Percentiles rank a stretch among this genome's conserved stretches.
Conservation (phyloP, 1,140 invertebrate species). For the Anadara kagoshimensis region DNA sequence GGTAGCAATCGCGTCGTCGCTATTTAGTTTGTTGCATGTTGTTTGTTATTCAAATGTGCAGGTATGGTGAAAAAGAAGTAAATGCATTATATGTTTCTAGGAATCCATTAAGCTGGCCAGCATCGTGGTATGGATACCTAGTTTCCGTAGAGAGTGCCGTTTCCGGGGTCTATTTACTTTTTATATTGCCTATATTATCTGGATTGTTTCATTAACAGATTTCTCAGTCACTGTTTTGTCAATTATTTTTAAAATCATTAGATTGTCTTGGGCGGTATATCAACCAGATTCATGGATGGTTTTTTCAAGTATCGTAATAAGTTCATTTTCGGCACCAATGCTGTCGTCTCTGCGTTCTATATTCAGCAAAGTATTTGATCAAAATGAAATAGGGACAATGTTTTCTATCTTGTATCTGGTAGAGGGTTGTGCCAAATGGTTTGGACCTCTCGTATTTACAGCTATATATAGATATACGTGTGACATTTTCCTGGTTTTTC, state of each 20-base stretch:
- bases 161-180: conserved; percentile 59
- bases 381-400: conserved; percentile 61
- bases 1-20: conserved; percentile 47
- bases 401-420: conserved; percentile 62
- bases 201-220: conserved; percentile 49
- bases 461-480: conserved; percentile 63
- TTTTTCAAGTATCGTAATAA: conserved; percentile 59
- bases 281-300: conserved; percentile 66
- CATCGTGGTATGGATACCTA: conserved; percentile 68
- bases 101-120: conserved; percentile 63
- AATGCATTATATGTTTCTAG: conserved; percentile 64
- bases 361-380: conserved; percentile 62
- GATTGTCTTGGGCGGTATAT: conserved; percentile 60
- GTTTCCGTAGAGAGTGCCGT: conserved; percentile 65
- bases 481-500: conserved; percentile 52
- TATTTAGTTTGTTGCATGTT: conserved; percentile 41
- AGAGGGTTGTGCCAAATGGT: conserved; percentile 63
- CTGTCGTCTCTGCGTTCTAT: conserved; percentile 62
- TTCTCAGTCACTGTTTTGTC: conserved; percentile 58
- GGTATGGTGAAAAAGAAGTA: conserved; percentile 67
- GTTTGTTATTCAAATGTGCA: conserved; percentile 57
- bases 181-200: conserved; percentile 64
- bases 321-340: conserved; percentile 60
- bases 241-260: conserved; percentile 59
- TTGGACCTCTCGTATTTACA: conserved; percentile 64